These are phyloP conservation scores for Listronotus oregonensis DNA, from an alignment of 1,140 invertebrate species.

Conservation along the genomic window DNA sequence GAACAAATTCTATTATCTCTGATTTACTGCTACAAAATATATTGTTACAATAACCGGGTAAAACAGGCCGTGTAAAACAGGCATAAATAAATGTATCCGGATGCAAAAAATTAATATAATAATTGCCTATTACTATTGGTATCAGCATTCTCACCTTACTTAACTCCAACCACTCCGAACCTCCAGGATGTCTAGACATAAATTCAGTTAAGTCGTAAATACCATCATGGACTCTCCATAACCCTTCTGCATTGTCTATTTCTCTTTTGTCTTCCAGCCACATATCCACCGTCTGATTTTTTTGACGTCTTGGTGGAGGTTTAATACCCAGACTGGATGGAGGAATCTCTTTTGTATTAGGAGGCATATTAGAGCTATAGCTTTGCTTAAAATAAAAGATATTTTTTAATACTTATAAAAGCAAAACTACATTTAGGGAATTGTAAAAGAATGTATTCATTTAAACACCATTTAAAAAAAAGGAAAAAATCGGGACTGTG, in stretches of 20 bases:
- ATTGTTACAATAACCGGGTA: too few species aligned
- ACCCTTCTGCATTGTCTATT: constrained; percentile 69
- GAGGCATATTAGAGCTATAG: constrained; percentile 36
- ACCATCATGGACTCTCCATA: constrained; percentile 78
- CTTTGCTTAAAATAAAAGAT: not conserved
- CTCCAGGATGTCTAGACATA: constrained; percentile 74
- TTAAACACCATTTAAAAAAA: too few species aligned
- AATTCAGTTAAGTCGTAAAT: constrained; percentile 77
- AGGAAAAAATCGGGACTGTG: too few species aligned
- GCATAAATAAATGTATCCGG: too few species aligned
- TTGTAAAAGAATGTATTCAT: too few species aligned
- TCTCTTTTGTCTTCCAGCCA: constrained; percentile 45
- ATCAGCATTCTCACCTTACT: constrained; percentile 35
- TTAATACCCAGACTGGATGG: constrained; percentile 39
- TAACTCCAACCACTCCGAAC: constrained; percentile 69
- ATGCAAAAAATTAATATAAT: too few species aligned
- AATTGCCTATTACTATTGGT: too few species aligned
- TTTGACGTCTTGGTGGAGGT: constrained; percentile 28
- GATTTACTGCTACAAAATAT: too few species aligned
- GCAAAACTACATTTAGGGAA: too few species aligned
- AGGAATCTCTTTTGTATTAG: constrained; percentile 29
- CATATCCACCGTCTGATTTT: constrained; percentile 29
- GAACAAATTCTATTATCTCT: too few species aligned
- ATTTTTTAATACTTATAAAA: too few species aligned
- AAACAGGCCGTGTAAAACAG: too few species aligned